Evolutionary conservation across 1,140 invertebrate species (phyloP).

Genomic region (Neotoxoptera formosana): DNA sequence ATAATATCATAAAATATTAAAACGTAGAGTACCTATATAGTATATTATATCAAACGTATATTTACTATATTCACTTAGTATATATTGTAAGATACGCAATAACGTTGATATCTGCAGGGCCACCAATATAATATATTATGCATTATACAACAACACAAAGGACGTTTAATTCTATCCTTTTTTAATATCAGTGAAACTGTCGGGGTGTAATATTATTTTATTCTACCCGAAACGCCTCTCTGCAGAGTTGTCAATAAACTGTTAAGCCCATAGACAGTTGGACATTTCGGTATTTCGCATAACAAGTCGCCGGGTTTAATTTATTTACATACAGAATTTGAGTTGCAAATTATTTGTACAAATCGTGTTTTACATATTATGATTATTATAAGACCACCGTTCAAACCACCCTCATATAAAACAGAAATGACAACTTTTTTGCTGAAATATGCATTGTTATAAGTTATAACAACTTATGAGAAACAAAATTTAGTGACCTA

Average conservation of each 20-base stretch:
- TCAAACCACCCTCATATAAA: neutral
- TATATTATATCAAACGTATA: neutral
- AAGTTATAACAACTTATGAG: neutral
- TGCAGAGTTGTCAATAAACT: slow-evolving; percentile 10
- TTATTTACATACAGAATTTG: slow-evolving; percentile 27
- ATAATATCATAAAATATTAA: neutral
- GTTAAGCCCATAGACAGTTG: neutral
- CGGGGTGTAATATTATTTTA: slow-evolving; percentile 27
- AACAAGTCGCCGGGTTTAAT: neutral
- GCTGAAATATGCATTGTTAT: neutral
- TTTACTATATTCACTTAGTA: neutral
- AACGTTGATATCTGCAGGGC: neutral
- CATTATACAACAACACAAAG: neutral
- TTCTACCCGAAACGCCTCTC: neutral
- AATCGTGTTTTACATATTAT: neutral
- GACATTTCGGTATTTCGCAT: neutral
- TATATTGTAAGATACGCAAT: neutral
- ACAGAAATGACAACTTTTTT: neutral
- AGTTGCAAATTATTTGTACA: slow-evolving; percentile 14
- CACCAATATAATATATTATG: neutral
- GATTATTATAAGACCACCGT: neutral
- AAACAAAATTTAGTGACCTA: neutral
- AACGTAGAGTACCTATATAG: neutral
- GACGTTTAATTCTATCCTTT: slow-evolving; percentile 20
- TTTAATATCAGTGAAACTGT: slow-evolving; percentile 35